A percentile compares a stretch with the other conserved stretches of the same genome.
phyloP scores from a whole-genome alignment of 1,140 invertebrate genomes.

The Orussus abietinus region DNA sequence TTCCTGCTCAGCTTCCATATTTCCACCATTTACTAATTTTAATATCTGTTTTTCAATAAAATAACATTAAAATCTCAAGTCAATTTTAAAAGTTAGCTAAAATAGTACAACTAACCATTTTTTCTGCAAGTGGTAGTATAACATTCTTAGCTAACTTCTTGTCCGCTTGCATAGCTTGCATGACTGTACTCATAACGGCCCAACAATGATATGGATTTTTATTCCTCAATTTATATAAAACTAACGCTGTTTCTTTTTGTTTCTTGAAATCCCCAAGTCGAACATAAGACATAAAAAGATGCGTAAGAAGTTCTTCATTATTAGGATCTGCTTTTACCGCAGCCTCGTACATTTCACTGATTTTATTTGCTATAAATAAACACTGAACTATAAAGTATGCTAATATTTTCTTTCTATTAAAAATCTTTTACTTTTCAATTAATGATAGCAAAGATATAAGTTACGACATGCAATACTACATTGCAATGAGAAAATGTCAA shows the following conservation, averaged over 20 bases:
- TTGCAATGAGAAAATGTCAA: too few relatives aligned
- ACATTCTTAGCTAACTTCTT: slow-evolving; percentile 44
- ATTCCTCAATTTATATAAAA: slow-evolving; percentile 83
- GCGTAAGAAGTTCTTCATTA: slow-evolving; percentile 89
- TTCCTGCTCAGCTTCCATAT: slow-evolving; percentile 91
- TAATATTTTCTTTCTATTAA: too few relatives aligned
- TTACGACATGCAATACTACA: too few relatives aligned
- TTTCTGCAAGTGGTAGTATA: slow-evolving; percentile 75
- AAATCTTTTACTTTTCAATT: too few relatives aligned
- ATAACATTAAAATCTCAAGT: neutral
- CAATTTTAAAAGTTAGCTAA: slow-evolving; percentile 4
- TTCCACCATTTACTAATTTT: slow-evolving; percentile 84
- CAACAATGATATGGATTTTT: slow-evolving; percentile 98
- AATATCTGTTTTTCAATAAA: slow-evolving; percentile 61
- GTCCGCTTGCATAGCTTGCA: slow-evolving; percentile 68
- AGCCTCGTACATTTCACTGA: slow-evolving; percentile 84
- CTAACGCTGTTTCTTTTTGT: slow-evolving; percentile 85
- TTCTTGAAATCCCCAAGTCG: slow-evolving; percentile 84
- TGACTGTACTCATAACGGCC: slow-evolving; percentile 93
- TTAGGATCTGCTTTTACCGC: slow-evolving; percentile 79
- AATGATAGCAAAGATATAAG: too few relatives aligned
- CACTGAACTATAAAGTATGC: slow-evolving; percentile 2
- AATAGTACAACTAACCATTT: slow-evolving; percentile 58
- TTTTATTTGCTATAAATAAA: slow-evolving; percentile 72
- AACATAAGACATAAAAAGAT: slow-evolving; percentile 95